Conservation (phyloP, 2,113 vertebrate genomes). For the mouse (Mus musculus) region GRCm39 chr12:44409501-44410000, state of each 20-base stretch:
- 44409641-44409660: neutral
- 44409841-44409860: neutral
- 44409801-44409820: neutral
- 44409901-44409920: neutral
- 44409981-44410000: neutral
- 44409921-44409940: neutral
- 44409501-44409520: constrained; percentile 61
- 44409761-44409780: neutral
- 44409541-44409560: constrained; percentile 45
- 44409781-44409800: neutral
- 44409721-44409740: too few relatives aligned
- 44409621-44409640: neutral
- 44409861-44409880: neutral
- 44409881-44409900: neutral
- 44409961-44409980: neutral
- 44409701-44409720: neutral
- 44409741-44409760: neutral
- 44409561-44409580: constrained; percentile 48
- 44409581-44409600: constrained; percentile 32
- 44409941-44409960: neutral
- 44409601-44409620: neutral
- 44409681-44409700: neutral
- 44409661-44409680: rapidly evolving
- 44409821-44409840: neutral
- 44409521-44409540: constrained; percentile 67